A percentile compares a stretch with the other conserved stretches of the same genome.
phyloP scores from a whole-genome alignment of 2,888 invertebrate genomes.

The Xanthorhoe spadicearia region DNA sequence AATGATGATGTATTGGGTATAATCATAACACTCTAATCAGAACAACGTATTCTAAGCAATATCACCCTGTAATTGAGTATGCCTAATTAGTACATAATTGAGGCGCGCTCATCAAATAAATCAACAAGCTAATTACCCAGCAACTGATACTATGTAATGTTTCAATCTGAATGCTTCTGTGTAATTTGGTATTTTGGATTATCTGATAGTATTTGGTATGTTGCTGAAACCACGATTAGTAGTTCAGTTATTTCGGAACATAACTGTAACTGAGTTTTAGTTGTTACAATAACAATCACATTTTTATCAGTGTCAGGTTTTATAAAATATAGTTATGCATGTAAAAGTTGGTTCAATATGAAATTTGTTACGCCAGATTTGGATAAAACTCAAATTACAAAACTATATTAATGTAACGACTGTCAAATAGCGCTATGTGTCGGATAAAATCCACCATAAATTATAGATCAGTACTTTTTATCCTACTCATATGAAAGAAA shows the following conservation, averaged over 20 bases:
- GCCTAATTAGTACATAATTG: slow-evolving; percentile 55
- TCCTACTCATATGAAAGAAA: too few relatives aligned
- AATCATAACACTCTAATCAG: neutral
- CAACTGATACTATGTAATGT: slow-evolving; percentile 36
- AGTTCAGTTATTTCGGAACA: neutral
- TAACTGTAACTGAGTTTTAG: neutral
- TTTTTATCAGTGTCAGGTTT: too few relatives aligned
- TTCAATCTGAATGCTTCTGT: slow-evolving; percentile 18
- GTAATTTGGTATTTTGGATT: slow-evolving; percentile 19
- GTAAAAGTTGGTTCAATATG: too few relatives aligned
- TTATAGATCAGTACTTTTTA: too few relatives aligned
- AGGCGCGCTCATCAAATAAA: slow-evolving; percentile 54
- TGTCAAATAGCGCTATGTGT: too few relatives aligned
- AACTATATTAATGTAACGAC: too few relatives aligned
- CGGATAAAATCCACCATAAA: too few relatives aligned
- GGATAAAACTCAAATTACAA: too few relatives aligned
- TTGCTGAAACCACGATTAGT: neutral
- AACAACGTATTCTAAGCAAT: slow-evolving; percentile 14
- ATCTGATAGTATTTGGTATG: slow-evolving; percentile 15
- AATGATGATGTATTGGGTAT: neutral
- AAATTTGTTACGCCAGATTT: too few relatives aligned
- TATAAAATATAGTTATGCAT: too few relatives aligned
- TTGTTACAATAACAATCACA: neutral
- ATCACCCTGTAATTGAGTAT: slow-evolving; percentile 45
- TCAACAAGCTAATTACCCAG: slow-evolving; percentile 50